A percentile compares a stretch with the other conserved stretches of the same genome.
These are phyloP conservation scores for Danio choprae DNA, from an alignment of 2,797 vertebrate species.

Conservation along the genomic window DNA sequence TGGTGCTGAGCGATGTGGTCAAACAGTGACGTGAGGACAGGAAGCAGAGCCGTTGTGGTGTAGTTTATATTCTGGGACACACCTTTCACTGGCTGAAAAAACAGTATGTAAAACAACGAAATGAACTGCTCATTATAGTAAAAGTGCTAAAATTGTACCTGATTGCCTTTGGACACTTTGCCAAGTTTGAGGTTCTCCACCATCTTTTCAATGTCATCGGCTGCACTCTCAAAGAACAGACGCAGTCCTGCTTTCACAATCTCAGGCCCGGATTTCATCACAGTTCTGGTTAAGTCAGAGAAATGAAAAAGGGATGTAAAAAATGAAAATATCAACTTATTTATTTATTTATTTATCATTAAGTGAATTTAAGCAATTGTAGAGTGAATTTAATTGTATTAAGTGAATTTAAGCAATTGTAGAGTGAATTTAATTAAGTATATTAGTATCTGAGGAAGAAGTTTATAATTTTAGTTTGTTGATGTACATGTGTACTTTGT, in stretches of 20 bases:
- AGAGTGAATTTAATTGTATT: no score
- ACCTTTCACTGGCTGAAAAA: conserved; percentile 85
- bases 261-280: conserved; percentile 97
- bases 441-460: no score
- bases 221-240: conserved; percentile 93
- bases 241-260: conserved; percentile 93
- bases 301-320: not conserved
- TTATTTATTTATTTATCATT: no score
- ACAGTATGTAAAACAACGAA: not conserved
- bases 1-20: conserved; percentile 93
- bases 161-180: conserved; percentile 90
- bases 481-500: no score
- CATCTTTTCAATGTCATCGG: conserved; percentile 96
- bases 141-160: conserved; percentile 67
- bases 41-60: conserved; percentile 90
- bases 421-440: no score
- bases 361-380: no score
- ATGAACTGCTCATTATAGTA: not conserved
- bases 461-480: no score
- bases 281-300: conserved; percentile 79
- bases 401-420: no score
- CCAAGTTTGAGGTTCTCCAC: conserved; percentile 93
- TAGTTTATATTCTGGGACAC: conserved; percentile 96
- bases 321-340: no score
- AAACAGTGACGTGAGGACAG: conserved; percentile 92